Base-by-base conservation (phyloP, 2,797 vertebrate species). In the Gobio occitaniae region DNA sequence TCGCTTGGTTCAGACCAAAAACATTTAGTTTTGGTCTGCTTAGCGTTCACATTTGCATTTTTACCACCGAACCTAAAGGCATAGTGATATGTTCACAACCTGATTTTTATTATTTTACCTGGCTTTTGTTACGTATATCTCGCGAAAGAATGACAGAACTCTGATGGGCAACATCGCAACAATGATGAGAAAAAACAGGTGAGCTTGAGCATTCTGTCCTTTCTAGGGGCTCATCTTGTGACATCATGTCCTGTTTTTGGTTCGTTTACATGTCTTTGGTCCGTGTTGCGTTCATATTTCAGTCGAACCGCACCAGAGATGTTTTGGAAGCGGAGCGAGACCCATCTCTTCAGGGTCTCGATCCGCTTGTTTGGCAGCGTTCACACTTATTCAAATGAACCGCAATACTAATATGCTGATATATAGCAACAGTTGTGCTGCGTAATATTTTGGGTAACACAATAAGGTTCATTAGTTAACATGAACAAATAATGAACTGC, bases 211-310 rank as follows among this genome's bases (percentile, higher is more conserved):
- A 54, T 54, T 54, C 17, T 19, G 52, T 54, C 17, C 6, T 19
- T 19, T 54, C 19, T 8, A 19, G 52, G 17, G 52, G 0, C 17
- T 2, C 17, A 19, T 54, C 52, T 54, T 54, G 17, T 8, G 52
- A 21, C 17, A 54, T 54, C 52, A 56, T 3, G 54, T 56, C 56
- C 21, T 12, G 56, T 61, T 12, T 25, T 12, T 61, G 3, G 1
- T 5, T 61, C 0, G 1, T 61, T 12, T 61, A 12, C 21, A 56
- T 56, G 3, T 61, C 0, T 61, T 61, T 61, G 10, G 21, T n/a
- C 21, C 0, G 1, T n/a, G 21, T 11, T 59, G 56, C 0, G 0
- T n/a, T 59, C 56, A n/a, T n/a, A 59, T 59, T 59, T 25, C 21
- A 61, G 10, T 25, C 56, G 3, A 59, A n/a, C 8, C 1, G 1